Conservation (phyloP, 2,888 invertebrate genomes). For the Lithophane semibrunnea region DNA sequence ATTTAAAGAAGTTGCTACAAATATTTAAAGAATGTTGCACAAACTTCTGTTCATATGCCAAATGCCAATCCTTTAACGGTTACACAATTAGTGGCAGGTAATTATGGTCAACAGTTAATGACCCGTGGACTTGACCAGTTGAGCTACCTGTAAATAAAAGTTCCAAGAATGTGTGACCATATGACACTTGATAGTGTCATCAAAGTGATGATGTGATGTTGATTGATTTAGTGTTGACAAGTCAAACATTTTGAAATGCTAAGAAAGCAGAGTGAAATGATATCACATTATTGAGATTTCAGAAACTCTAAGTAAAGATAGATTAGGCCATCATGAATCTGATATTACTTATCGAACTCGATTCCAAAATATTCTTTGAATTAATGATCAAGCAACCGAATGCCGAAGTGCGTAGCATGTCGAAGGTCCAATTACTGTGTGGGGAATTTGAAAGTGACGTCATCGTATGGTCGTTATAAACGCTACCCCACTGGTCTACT, state of each 20-base stretch:
- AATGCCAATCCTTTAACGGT: slow-evolving; percentile 20
- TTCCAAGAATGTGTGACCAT: slow-evolving; percentile 19
- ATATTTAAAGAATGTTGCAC: slow-evolving; percentile 22
- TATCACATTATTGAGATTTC: not conserved
- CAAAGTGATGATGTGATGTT: not conserved
- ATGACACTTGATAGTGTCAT: not conserved
- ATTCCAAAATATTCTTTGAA: slow-evolving; percentile 15
- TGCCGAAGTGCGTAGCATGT: slow-evolving; percentile 17
- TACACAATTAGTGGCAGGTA: slow-evolving; percentile 19
- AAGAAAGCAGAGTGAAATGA: not conserved
- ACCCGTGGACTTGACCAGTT: slow-evolving; percentile 42
- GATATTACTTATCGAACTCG: not conserved
- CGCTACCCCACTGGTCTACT: slow-evolving; percentile 33
- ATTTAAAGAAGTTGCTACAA: not conserved
- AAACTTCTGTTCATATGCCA: slow-evolving; percentile 21
- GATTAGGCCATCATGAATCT: not conserved
- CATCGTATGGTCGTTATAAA: slow-evolving; percentile 47
- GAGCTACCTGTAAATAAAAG: slow-evolving; percentile 17
- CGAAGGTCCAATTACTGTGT: slow-evolving; percentile 36
- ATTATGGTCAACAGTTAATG: slow-evolving; percentile 22
- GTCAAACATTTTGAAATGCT: not conserved
- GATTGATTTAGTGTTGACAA: slow-evolving; percentile 8
- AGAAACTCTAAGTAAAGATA: not conserved
- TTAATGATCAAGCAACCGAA: slow-evolving; percentile 23
- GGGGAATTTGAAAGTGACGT: slow-evolving; percentile 64